Base-by-base conservation (phyloP, 2,797 vertebrate genomes). In the Gastrophryne carolinensis region DNA sequence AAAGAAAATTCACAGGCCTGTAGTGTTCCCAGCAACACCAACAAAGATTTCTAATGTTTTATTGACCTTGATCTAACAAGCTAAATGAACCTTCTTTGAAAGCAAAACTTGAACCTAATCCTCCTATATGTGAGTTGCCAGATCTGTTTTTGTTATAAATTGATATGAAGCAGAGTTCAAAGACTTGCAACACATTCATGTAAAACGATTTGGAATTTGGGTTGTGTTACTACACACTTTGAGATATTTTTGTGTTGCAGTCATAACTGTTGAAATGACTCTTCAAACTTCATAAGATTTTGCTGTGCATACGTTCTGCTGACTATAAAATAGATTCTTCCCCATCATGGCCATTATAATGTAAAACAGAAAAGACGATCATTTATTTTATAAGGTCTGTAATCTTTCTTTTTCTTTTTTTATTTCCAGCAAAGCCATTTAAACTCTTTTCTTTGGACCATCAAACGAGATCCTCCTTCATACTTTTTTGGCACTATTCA, bases 391-490 rank as follows among this genome's bases (percentile, higher is more conserved):
- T 81, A 84, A 15, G 75, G 15, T 79, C 37, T 66, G 83, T 56
- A 19, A 12, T 84, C 4, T 24, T 12, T 57, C 23, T 62, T 32
- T 50, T 85, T 17, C 84, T 12, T 85, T 79, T 85, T 79, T 84
- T 27, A 80, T 60, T 80, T 80, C 75, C 68, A 95, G 94, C 94
- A 97, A 92, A 92, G 84, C 1, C 88, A 96, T 73, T 84, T 96
- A 13, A 97, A 95, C 84, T 98, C 93, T 58, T 96, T 96, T 87
- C 86, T 96, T 76, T 97, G 95, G 95, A 95, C 92, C 23, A 94
- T 96, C 83, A 94, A 94, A 82, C 86, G 92, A 56, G 91, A 96
- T 56, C 94, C 93, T 0, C 94, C 92, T 0, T 95, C 94, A 10
- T 96, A 95, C 83, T 94, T 95, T 80, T 97, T 96, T 39, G 94